These are phyloP conservation scores for Holothuria glaberrima DNA, from an alignment of 35 echinoderm and acorn worm genomes.

Conservation along the genomic window DNA sequence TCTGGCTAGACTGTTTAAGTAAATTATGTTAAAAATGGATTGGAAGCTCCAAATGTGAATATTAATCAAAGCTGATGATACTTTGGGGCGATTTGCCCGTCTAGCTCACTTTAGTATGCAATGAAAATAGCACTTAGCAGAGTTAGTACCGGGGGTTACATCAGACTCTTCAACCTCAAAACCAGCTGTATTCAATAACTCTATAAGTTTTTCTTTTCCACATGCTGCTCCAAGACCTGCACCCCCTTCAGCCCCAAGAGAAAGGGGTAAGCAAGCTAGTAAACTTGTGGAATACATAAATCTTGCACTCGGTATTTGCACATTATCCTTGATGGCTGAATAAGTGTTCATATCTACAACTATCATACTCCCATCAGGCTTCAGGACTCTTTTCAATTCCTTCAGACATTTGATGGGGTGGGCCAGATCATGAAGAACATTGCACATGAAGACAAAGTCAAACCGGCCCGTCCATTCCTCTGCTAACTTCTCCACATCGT, in stretches of 20 bases:
- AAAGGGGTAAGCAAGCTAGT: conserved; percentile 59
- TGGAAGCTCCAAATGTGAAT: no score
- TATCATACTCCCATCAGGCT: conserved; percentile 46
- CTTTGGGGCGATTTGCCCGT: no score
- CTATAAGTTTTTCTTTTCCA: conserved; percentile 56
- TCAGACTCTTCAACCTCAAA: conserved; percentile 39
- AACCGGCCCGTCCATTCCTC: conserved; percentile 55
- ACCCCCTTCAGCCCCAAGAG: conserved; percentile 39
- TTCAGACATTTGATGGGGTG: conserved; percentile 48
- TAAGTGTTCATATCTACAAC: conserved; percentile 46
- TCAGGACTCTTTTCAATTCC: conserved; percentile 45
- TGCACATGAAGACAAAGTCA: conserved; percentile 46
- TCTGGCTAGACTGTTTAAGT: no score
- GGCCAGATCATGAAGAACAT: conserved; percentile 63
- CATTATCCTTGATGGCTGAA: conserved; percentile 42
- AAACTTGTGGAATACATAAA: conserved; percentile 56
- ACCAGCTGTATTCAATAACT: conserved; percentile 13
- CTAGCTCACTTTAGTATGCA: not conserved
- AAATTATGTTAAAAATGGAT: no score
- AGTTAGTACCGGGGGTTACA: not conserved
- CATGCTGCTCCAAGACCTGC: conserved; percentile 62
- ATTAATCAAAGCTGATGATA: no score
- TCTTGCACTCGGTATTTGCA: not conserved
- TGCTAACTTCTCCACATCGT: conserved; percentile 51
- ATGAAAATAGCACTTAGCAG: not conserved